Evolutionary conservation across 2,888 invertebrate genomes (phyloP).

Genomic region (Nephrotoma appendiculata): DNA sequence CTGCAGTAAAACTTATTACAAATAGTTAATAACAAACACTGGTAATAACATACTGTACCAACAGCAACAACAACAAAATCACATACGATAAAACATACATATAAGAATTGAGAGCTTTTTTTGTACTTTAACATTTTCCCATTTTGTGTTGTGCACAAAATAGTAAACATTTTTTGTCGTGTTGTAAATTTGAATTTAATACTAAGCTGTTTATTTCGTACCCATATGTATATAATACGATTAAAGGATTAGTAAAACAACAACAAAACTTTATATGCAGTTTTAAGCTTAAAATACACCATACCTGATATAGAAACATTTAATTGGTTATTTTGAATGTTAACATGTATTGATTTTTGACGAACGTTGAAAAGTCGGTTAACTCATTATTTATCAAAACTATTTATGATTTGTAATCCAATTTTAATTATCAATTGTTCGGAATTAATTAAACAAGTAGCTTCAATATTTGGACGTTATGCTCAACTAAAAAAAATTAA

Average conservation of each 20-base stretch:
- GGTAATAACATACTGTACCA: not conserved
- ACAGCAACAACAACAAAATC: not conserved
- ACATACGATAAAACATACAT: not conserved
- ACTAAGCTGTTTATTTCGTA: not conserved
- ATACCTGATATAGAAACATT: too few relatives aligned
- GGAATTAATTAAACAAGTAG: too few relatives aligned
- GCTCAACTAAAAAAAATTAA: too few relatives aligned
- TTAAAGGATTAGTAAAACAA: not conserved
- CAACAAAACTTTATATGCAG: not conserved
- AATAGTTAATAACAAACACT: not conserved
- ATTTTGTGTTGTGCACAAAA: not conserved
- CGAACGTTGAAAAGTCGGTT: too few relatives aligned
- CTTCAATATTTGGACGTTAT: too few relatives aligned
- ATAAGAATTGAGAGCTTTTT: not conserved
- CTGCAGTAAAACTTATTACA: not conserved
- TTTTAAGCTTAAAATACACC: not conserved
- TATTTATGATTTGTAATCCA: too few relatives aligned
- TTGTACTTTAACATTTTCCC: not conserved
- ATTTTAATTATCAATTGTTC: too few relatives aligned
- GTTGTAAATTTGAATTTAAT: not conserved
- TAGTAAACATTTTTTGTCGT: not conserved
- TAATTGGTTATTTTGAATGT: too few relatives aligned
- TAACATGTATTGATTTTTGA: too few relatives aligned
- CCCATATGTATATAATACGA: not conserved
- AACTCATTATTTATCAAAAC: too few relatives aligned